Percentiles rank a stretch among this genome's conserved stretches.
Conservation (phyloP, 2,888 invertebrate genomes). For the Drosophila mulleri region DNA sequence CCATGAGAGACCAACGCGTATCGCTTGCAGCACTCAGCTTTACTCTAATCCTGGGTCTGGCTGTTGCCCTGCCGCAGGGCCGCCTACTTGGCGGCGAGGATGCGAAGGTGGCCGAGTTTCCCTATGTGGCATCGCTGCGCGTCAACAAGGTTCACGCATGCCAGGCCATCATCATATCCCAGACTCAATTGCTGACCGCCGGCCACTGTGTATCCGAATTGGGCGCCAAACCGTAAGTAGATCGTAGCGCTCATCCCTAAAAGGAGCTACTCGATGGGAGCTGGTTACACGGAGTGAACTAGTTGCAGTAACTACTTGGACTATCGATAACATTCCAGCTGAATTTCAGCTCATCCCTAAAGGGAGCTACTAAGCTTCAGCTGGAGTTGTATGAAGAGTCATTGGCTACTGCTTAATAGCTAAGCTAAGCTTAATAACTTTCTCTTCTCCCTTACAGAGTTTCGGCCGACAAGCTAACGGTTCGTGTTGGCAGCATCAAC, state of each 20-base stretch:
- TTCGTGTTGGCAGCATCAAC: conserved; percentile 82
- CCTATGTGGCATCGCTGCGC: conserved; percentile 83
- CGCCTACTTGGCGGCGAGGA: conserved; percentile 81
- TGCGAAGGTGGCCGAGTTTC: conserved; percentile 77
- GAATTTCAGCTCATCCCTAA: not conserved
- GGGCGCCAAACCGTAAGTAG: conserved; percentile 69
- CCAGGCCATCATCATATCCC: conserved; percentile 67
- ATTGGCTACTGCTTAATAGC: not conserved
- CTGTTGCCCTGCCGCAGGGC: conserved; percentile 47
- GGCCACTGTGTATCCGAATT: conserved; percentile 75
- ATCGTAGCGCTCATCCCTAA: not conserved
- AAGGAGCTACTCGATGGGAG: not conserved
- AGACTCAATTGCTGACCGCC: conserved; percentile 69
- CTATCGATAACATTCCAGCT: not conserved
- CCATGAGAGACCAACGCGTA: conserved; percentile 61
- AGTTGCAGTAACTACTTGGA: not conserved
- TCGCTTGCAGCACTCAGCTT: conserved; percentile 40
- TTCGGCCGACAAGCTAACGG: conserved; percentile 37
- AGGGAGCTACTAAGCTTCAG: not conserved
- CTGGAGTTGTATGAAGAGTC: too few species aligned
- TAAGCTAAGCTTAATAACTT: not conserved
- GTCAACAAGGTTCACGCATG: conserved; percentile 72
- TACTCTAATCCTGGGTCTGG: conserved; percentile 25
- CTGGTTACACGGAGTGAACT: not conserved
- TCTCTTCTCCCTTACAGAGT: conserved; percentile 51